Base-by-base conservation (phyloP, 2,797 vertebrate species). In the Furcifer pardalis region DNA sequence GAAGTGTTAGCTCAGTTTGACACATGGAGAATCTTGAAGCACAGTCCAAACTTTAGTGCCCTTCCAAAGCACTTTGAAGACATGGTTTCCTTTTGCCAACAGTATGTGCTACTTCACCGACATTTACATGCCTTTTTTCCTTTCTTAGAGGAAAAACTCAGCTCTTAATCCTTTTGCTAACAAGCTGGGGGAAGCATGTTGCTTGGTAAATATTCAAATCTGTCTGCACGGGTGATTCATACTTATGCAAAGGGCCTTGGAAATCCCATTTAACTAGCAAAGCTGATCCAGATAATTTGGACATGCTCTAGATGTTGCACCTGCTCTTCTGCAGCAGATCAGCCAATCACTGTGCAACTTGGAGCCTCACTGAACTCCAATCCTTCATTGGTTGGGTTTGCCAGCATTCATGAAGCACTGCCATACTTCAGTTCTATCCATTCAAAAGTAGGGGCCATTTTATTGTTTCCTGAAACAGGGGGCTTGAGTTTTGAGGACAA, bases 271-370 rank as follows among this genome's bases (percentile, higher is more conserved):
- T 1, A 44, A 85, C 59, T 32, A 66, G 10, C 52, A 81, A 86
- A 75, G 82, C 8, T 25, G 71, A 17, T 46, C 32, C 32, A 82
- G 77, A 85, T 88, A 0, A 15, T 74, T 86, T 82, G 77, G 85
- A 40, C 3, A 68, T 77, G 49, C 40, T 84, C 80, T 1, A 35
- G 68, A 77, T 27, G 21, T 44, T 81, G 68, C 79, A 74, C 78
- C 65, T 90, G 69, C 73, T 77, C 44, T 84, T 75, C 68, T 85
- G 35, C 21, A 3, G 60, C 71, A 80, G 9, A 78, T 84, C 75
- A 25, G 32, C 44, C 60, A 66, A 75, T 37, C 25, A 5, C 23
- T 46, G 3, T 32, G 42, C 4, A 65, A 0, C 49, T 10, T 85
- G 52, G 37, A 46, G n/a, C 84, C 10, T 1, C 0, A 3, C 19